Base-by-base conservation (phyloP, 2,797 vertebrate genomes). In the Potorous gilbertii region DNA sequence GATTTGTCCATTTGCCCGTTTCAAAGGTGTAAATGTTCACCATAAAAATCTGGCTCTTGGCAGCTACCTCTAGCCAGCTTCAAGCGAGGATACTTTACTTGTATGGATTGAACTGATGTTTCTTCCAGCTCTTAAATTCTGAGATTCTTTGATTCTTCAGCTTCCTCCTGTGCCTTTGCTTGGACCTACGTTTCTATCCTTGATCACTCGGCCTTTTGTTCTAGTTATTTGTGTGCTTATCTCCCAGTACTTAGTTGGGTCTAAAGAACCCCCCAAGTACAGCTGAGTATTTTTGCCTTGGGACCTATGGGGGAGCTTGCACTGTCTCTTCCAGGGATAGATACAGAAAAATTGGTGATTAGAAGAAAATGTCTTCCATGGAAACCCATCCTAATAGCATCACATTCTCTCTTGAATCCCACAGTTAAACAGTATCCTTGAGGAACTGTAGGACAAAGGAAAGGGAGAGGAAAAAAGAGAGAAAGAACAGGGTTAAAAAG, bases 401-500 rank as follows among this genome's bases (percentile, higher is more conserved):
- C 40, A 87, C 74, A 21, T 16, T n/a, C 4, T 46, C 21, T 87
- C 40, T 87, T 87, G 40, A 27, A 29, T 14, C 16, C 11, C 29
- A 55, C 3, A 29, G 1, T 56, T 93, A 50, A 56, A 93, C 29
- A 55, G 40, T 31, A 0, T 28, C 3, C 56, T 59, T 21, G 40
- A 27, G 40, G 14, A 9, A 81, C 27, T 81, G 21, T 46, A 81
- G 8, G 21, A 46, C 18, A 46, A 81, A 10, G 74, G 18, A 46
- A 27, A 46, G 74, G 40, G 74, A 54, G 54, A n/a, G 31, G 50
- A 34, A 16, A 14, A 55, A 54, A 8, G 24, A 1, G 10, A 91
- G 3, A 12, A 1, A 31, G 50, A 5, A 0, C 1, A 2, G 2
- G 1, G 16, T 10, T 11, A 11, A 56, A 56, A 28, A 24, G 28